Evolutionary conservation across 2,113 vertebrate species (phyloP), one percentile per base, ranked within the genome.

Genomic region (Triplophysa rosa): DNA sequence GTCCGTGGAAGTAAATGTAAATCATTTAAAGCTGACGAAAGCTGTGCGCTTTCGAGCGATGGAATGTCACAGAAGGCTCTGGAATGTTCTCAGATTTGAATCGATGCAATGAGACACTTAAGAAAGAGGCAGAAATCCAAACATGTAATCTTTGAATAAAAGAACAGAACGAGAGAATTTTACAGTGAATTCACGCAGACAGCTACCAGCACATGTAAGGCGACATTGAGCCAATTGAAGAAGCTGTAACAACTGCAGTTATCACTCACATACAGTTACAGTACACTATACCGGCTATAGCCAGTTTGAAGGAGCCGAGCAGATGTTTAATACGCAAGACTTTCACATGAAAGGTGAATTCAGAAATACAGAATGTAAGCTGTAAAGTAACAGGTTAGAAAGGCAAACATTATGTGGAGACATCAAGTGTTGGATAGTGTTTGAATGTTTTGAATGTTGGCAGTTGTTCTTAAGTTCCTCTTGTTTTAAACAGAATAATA

Each of bases 21-120:
- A 89, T 91, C 83, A 87, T 82, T 78, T 74, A 16, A 73, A 88
- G 26, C 40, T 84, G 87, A 72, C 87, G 88, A 90, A 91, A 91
- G 87, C 78, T 85, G 8, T 47, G 8, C 9, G 83, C 85, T 84
- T 73, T 82, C 33, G 83, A 78, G 77, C 24, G 76, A 71, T n/a
- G 49, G 59, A 70, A 82, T 52, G 54, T 29, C 9, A 47, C 21
- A n/a, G 33, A 63, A 71, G 64, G 24, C 10, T 73, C 47, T 70
- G 67, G 82, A 80, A 77, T 62, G 62, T 54, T 64, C 66, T 59
- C 67, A 40, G 75, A 76, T 59, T 78, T 59, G 19, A 62, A 21
- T 23, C 68, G 24, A 56, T 58, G 54, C 8, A 21, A 58, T 21
- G n/a, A 58, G 54, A 58, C 16, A 16, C 54, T 52, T 52, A 58